Evolutionary conservation across 53 echinoderm and acorn worm species (phyloP).

Genomic region (Paracentrotus lividus): DNA sequence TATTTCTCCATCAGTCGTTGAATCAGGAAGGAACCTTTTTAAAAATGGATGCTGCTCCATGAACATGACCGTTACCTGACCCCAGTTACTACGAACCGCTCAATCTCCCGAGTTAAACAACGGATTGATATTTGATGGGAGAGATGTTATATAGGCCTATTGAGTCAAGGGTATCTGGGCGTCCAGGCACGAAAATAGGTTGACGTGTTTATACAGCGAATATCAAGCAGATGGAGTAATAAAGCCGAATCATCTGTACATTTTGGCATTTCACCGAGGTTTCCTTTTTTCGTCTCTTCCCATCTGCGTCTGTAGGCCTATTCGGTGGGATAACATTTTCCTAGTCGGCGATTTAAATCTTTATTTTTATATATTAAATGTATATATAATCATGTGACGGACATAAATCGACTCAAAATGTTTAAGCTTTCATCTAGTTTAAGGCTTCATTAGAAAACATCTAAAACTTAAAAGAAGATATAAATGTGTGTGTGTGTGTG

Average conservation of each 20-base stretch:
- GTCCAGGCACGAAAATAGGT: neutral
- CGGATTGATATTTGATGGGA: conserved; percentile 23
- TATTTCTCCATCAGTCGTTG: neutral
- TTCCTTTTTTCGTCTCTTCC: neutral
- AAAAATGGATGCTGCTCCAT: conserved; percentile 44
- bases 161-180: conserved; percentile 29
- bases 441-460: no score
- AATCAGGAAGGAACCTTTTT: neutral
- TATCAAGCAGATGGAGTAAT: neutral
- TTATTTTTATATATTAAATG: no score
- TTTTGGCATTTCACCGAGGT: neutral
- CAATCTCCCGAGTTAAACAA: neutral
- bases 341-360: no score
- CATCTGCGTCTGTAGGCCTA: no score
- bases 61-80: conserved; percentile 29
- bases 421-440: no score
- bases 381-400: no score
- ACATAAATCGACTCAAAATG: no score
- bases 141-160: conserved; percentile 14
- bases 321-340: no score
- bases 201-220: neutral
- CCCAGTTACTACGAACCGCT: conserved; percentile 35
- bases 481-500: no score
- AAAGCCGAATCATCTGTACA: neutral
- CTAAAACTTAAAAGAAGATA: no score